Conservation (phyloP, 2,113 vertebrate species). For the Apodemus speciosus region DNA sequence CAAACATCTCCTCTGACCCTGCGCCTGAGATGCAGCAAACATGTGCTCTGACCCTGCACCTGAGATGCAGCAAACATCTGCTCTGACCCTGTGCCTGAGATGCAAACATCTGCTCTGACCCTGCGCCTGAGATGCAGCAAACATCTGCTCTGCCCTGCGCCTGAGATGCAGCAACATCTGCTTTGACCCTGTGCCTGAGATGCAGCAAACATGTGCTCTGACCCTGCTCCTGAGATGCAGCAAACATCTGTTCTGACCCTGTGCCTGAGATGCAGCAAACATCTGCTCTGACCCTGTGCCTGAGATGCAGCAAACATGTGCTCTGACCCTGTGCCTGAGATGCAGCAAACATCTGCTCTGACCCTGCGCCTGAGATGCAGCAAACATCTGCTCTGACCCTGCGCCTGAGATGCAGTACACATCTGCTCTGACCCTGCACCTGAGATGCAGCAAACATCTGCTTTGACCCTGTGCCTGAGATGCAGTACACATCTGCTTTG, state of each 20-base stretch:
- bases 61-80: too few species aligned
- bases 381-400: neutral
- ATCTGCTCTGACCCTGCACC: neutral
- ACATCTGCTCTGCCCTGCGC: neutral
- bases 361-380: neutral
- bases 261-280: neutral
- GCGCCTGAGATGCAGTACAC: neutral
- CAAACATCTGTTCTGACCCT: neutral
- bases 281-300: neutral
- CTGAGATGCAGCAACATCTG: neutral
- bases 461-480: neutral
- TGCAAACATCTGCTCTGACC: neutral
- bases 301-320: too few species aligned
- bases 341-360: neutral
- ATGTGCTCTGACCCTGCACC: neutral
- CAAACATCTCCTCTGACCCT: neutral
- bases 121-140: too few species aligned
- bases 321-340: neutral
- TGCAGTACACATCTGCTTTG: neutral
- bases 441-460: neutral
- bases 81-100: too few species aligned
- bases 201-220: neutral
- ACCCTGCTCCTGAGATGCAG: neutral
- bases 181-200: neutral
- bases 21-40: constrained; percentile 14